Base-by-base conservation (phyloP, 37 sponge, comb jelly and placozoan species). In the Halisarca cf. caerulea region DNA sequence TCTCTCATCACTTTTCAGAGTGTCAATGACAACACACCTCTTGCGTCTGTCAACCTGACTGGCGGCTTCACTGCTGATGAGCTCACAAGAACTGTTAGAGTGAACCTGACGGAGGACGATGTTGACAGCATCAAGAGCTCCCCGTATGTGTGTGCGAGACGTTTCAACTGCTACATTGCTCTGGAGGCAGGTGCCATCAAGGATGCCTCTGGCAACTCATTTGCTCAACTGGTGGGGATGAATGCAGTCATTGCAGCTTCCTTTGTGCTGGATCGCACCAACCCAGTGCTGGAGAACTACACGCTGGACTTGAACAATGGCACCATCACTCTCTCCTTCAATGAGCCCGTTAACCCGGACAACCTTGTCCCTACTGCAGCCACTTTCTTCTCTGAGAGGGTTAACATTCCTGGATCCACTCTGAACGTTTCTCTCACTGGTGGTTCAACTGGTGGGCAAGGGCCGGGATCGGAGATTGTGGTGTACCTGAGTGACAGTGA, bases 241-340 rank as follows among this genome's bases (percentile, higher is more conserved):
- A 24, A 21, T 17, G 85, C 60, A 14, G 55, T 84, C 37, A 82
- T 91, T 35, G 92, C 70, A 15, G 78, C 54, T 3, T 41, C 17
- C 6, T 95, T 95, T 66, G 60, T 45, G 3, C 82, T 92, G 37
- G 95, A 95, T 51, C 47, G 47, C 2, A 85, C 80, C 7, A 64
- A 82, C 18, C 95, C 95, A 42, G 58, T 78, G 23, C 68, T 95
- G 21, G 88, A 86, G 37, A 77, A 69, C 25, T 95, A 58, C 71
- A 83, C 86, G 33, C 73, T 96, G 17, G 94, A 96, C 64, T 27
- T 94, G 70, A 87, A 96, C 40, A 60, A 43, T 47, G 97, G 94
- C 0, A n/a, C 43, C 2, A 28, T 96, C 25, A 43, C 61, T 28
- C 78, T 96, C 15, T 84, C 88, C 17, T 96, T 96, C 82, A 90